These are phyloP conservation scores for Campaea margaritaria DNA, from an alignment of 2,888 invertebrate genomes.

Conservation along the genomic window DNA sequence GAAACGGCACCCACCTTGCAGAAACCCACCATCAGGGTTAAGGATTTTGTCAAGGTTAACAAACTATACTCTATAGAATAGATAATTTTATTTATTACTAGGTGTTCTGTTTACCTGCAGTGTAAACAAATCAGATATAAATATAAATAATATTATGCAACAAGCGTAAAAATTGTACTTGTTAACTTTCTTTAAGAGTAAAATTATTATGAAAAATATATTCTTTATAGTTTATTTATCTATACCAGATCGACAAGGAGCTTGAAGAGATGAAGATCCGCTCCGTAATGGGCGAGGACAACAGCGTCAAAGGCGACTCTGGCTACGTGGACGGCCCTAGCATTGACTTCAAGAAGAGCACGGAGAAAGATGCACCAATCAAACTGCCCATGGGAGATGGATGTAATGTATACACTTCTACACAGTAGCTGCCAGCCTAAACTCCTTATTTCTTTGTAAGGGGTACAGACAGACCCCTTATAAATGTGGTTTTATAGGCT, in stretches of 20 bases:
- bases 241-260: conserved; percentile 74
- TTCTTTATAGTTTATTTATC: neutral
- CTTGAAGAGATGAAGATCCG: conserved; percentile 76
- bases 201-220: no score
- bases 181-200: no score
- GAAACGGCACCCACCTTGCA: conserved; percentile 58
- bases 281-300: conserved; percentile 58
- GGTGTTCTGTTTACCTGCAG: no score
- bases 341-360: conserved; percentile 59
- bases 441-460: no score
- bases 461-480: no score
- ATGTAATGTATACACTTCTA: conserved; percentile 49
- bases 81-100: no score
- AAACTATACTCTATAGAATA: no score
- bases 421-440: no score
- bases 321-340: conserved; percentile 53
- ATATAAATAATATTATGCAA: no score
- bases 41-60: conserved; percentile 73
- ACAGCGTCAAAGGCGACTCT: conserved; percentile 10
- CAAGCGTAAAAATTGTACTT: no score
- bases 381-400: conserved; percentile 75
- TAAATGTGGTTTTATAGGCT: no score
- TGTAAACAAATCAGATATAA: no score
- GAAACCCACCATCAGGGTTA: conserved; percentile 75
- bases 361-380: conserved; percentile 69